Percentiles rank a stretch among this genome's conserved stretches.
Evolutionary conservation across 2,888 invertebrate genomes (phyloP).

Genomic region (Capitulum mitella): DNA sequence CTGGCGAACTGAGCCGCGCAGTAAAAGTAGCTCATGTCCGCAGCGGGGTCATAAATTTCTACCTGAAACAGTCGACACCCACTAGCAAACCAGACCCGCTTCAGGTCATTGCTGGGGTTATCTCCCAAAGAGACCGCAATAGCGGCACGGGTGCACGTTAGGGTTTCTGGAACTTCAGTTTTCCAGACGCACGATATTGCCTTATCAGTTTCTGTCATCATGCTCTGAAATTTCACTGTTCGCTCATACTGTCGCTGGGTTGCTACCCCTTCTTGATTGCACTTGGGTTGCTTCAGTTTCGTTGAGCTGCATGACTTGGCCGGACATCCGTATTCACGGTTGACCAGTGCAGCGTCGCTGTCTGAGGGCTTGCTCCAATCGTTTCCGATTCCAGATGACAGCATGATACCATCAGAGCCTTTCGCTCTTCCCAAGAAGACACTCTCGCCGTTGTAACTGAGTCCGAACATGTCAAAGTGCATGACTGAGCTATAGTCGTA

Average conservation of each 20-base stretch:
- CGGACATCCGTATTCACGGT: not conserved
- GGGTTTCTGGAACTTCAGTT: not conserved
- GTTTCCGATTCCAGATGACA: not conserved
- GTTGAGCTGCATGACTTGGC: not conserved
- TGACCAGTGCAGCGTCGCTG: slow-evolving; percentile 5
- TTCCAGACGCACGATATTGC: not conserved
- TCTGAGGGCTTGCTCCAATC: not conserved
- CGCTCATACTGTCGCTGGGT: not conserved
- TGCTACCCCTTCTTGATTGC: not conserved
- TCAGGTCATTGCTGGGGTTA: not conserved
- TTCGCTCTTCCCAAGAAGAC: not conserved
- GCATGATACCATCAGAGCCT: not conserved
- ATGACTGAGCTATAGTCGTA: not conserved
- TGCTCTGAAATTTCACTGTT: not conserved
- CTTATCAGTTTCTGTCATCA: not conserved
- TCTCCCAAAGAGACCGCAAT: not conserved
- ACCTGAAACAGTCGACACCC: not conserved
- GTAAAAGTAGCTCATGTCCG: slow-evolving; percentile 15
- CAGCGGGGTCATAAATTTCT: not conserved
- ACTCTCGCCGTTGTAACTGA: not conserved
- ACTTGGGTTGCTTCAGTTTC: not conserved
- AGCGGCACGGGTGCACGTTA: not conserved
- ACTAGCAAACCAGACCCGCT: not conserved
- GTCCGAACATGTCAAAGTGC: not conserved
- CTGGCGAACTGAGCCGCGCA: slow-evolving; percentile 2